These are phyloP conservation scores for Calliopum simillimum DNA, from an alignment of 2,888 invertebrate genomes.

Conservation along the genomic window DNA sequence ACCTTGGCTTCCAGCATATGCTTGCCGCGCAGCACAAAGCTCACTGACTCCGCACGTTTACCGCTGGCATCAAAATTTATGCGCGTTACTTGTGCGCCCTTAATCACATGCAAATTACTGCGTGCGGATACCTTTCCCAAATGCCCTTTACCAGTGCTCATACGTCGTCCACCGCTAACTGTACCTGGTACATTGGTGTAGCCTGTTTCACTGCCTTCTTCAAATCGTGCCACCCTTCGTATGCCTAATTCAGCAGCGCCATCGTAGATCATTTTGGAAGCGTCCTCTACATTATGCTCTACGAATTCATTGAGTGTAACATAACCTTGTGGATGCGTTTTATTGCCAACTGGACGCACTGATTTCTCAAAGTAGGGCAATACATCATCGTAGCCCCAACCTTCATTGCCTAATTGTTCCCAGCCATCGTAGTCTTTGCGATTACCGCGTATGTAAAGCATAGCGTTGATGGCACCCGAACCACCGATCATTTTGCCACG, in stretches of 20 bases:
- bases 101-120: slow-evolving; percentile 71
- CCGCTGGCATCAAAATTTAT: slow-evolving; percentile 67
- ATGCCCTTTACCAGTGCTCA: slow-evolving; percentile 80
- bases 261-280: slow-evolving; percentile 56
- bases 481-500: slow-evolving; percentile 75
- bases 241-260: slow-evolving; percentile 68
- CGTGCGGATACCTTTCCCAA: slow-evolving; percentile 69
- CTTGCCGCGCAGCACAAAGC: slow-evolving; percentile 68
- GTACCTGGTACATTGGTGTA: slow-evolving; percentile 68
- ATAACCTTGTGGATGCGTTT: slow-evolving; percentile 51
- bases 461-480: slow-evolving; percentile 71
- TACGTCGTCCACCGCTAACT: slow-evolving; percentile 74
- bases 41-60: slow-evolving; percentile 67
- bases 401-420: slow-evolving; percentile 69
- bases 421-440: slow-evolving; percentile 70
- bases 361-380: slow-evolving; percentile 85
- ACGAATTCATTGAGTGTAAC: slow-evolving; percentile 66
- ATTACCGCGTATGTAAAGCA: slow-evolving; percentile 73
- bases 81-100: slow-evolving; percentile 70
- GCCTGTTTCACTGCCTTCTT: slow-evolving; percentile 66
- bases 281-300: slow-evolving; percentile 40
- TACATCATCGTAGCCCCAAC: slow-evolving; percentile 79
- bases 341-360: slow-evolving; percentile 46
- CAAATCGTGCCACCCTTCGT: slow-evolving; percentile 59
- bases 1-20: slow-evolving; percentile 43